Conservation (phyloP, 2,113 vertebrate species). For the Pluvianellus socialis region DNA sequence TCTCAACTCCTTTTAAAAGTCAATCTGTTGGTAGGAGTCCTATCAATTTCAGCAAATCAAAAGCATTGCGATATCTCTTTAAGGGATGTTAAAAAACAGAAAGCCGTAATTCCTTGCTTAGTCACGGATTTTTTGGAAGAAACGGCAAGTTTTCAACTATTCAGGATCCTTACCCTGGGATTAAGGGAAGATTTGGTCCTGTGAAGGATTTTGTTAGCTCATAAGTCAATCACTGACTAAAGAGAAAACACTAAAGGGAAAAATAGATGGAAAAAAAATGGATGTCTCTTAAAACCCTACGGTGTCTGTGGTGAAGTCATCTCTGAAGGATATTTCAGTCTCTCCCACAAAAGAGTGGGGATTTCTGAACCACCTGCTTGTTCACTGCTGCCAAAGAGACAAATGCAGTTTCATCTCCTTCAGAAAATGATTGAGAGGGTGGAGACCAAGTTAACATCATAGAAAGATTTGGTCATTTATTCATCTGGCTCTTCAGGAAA, state of each 20-base stretch:
- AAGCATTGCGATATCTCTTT: not conserved
- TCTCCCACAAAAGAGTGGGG: not conserved
- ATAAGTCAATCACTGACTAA: not conserved
- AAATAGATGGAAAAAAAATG: not conserved
- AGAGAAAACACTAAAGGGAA: not conserved
- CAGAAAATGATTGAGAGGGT: not conserved
- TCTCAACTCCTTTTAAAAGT: not conserved
- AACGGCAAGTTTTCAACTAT: not conserved
- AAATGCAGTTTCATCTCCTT: constrained; percentile 15
- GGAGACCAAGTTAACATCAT: constrained; percentile 8
- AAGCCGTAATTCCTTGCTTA: not conserved
- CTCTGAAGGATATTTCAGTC: constrained; percentile 14
- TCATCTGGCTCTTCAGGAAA: not conserved
- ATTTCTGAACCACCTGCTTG: constrained; percentile 31
- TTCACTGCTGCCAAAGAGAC: constrained; percentile 6
- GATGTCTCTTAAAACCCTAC: not conserved
- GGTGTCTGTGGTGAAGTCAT: not conserved
- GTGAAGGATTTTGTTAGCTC: not conserved
- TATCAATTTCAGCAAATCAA: not conserved
- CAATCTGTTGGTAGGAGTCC: not conserved
- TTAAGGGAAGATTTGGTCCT: not conserved
- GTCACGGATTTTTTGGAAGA: not conserved
- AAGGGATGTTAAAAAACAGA: not conserved
- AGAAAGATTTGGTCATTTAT: not conserved
- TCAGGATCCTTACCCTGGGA: not conserved